Percentiles rank a stretch among this genome's conserved stretches.
Conservation (phyloP, 1,140 invertebrate species). For the Achroia grisella region DNA sequence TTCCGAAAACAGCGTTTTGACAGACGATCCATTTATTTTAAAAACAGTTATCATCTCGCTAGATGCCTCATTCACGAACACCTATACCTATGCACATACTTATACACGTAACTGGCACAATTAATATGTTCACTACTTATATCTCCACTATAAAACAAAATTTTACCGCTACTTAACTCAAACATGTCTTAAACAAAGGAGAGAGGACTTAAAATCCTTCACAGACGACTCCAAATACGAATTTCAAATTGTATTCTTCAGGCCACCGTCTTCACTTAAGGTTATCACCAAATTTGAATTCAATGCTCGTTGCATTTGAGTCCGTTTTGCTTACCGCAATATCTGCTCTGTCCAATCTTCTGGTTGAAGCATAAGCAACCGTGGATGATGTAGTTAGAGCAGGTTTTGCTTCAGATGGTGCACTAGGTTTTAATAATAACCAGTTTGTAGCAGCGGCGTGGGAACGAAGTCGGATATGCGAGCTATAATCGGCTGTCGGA, state of each 20-base stretch:
- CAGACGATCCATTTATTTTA: constrained; percentile 10
- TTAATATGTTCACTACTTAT: constrained; percentile 54
- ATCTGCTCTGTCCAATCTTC: constrained; percentile 23
- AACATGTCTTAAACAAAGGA: constrained; percentile 54
- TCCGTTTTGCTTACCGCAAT: constrained; percentile 30
- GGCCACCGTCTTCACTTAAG: constrained; percentile 22
- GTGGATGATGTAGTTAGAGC: constrained; percentile 26
- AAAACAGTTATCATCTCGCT: constrained; percentile 15
- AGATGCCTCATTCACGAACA: constrained; percentile 19
- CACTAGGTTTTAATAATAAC: constrained; percentile 69
- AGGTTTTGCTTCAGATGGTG: constrained; percentile 17
- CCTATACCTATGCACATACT: constrained; percentile 14
- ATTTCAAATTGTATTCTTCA: constrained; percentile 65
- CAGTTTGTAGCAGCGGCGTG: constrained; percentile 62
- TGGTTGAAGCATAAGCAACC: constrained; percentile 23
- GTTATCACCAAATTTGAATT: constrained; percentile 34
- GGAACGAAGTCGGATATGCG: constrained; percentile 68
- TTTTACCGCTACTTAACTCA: constrained; percentile 59
- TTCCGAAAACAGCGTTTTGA: background rate
- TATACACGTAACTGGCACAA: constrained; percentile 34
- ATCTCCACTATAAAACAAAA: constrained; percentile 54
- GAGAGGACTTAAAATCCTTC: constrained; percentile 67
- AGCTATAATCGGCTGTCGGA: constrained; percentile 66
- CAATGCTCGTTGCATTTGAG: constrained; percentile 28
- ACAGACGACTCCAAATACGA: constrained; percentile 62